These are phyloP conservation scores for Eristalis intricaria DNA, from an alignment of 2,888 invertebrate genomes.

Conservation along the genomic window DNA sequence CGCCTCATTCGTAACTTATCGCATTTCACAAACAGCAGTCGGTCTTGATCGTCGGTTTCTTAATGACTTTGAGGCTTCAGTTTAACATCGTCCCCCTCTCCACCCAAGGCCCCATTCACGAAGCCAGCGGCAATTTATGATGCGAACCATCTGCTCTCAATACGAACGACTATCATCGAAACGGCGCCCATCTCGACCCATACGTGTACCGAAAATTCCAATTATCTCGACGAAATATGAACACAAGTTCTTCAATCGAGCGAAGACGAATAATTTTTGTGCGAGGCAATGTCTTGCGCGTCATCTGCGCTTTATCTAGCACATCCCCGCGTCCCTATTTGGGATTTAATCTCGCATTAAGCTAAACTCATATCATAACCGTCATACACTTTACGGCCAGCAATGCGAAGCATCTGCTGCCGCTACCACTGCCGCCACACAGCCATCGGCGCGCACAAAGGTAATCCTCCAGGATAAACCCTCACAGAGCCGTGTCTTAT, in stretches of 20 bases:
- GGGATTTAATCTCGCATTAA: conserved; percentile 61
- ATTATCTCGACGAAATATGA: background rate
- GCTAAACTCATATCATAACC: conserved; percentile 48
- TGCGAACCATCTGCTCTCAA: background rate
- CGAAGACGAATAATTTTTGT: conserved; percentile 32
- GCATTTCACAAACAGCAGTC: background rate
- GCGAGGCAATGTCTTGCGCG: conserved; percentile 14
- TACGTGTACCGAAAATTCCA: background rate
- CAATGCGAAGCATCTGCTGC: conserved; percentile 49
- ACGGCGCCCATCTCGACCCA: background rate
- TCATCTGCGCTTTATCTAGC: conserved; percentile 50
- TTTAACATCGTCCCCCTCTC: background rate
- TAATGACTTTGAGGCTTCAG: background rate
- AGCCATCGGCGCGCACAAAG: conserved; percentile 8
- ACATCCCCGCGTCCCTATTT: conserved; percentile 27
- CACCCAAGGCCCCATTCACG: background rate
- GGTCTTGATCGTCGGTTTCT: background rate
- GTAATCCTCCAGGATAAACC: conserved; percentile 56
- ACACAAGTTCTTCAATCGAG: conserved; percentile 35
- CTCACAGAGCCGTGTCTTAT: conserved; percentile 22
- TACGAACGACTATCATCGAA: background rate
- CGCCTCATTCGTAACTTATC: background rate
- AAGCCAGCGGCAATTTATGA: background rate
- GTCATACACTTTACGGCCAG: conserved; percentile 26
- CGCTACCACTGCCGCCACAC: background rate